phyloP scores from a whole-genome alignment of 2,888 invertebrate genomes.

The Agrotis puta region DNA sequence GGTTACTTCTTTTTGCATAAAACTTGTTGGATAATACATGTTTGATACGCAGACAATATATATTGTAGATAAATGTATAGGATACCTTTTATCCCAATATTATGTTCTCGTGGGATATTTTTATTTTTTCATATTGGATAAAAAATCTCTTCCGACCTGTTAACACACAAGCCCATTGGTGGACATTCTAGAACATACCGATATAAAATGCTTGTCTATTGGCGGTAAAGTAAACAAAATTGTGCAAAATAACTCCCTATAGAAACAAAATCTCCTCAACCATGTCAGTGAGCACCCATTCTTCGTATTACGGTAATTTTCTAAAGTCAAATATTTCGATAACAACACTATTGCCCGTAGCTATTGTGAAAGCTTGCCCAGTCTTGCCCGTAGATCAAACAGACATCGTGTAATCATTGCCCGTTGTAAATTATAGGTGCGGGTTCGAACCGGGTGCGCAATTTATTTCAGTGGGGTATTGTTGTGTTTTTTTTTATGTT shows the following conservation, averaged over 20 bases:
- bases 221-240: not conserved
- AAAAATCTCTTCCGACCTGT: too few species aligned
- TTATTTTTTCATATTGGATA: too few species aligned
- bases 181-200: too few species aligned
- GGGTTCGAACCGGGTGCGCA: slow-evolving; percentile 42
- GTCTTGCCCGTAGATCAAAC: slow-evolving; percentile 61
- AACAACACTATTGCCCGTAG: slow-evolving; percentile 26
- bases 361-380: slow-evolving; percentile 43
- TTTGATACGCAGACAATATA: too few species aligned
- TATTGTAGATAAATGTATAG: too few species aligned
- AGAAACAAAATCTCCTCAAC: not conserved
- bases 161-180: not conserved
- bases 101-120: too few species aligned
- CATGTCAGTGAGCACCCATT: slow-evolving; percentile 18
- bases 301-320: slow-evolving; percentile 39
- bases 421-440: slow-evolving; percentile 54
- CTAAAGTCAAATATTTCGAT: slow-evolving; percentile 30
- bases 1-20: too few species aligned
- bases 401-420: slow-evolving; percentile 68
- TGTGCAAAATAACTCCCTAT: not conserved
- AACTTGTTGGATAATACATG: too few species aligned
- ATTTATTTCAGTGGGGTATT: slow-evolving; percentile 44
- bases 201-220: not conserved
- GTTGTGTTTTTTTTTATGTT: slow-evolving; percentile 21
- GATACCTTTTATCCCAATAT: too few species aligned